These are phyloP conservation scores for Drosophila diplacantha DNA, from an alignment of 2,888 invertebrate species.

Conservation along the genomic window DNA sequence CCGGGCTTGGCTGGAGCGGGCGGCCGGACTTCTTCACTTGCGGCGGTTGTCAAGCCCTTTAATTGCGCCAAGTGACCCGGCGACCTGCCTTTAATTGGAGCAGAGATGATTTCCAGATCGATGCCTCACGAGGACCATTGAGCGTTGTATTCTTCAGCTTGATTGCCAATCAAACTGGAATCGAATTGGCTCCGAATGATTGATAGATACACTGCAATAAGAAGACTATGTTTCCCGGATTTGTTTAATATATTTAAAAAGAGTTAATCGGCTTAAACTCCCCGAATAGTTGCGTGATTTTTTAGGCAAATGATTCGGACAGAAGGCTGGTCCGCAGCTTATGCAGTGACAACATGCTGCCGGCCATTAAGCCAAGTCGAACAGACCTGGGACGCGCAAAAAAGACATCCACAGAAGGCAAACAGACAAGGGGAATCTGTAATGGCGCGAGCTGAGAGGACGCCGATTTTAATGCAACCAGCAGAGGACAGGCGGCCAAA, in stretches of 20 bases:
- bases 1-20: constrained; percentile 6
- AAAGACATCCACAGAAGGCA: constrained; percentile 8
- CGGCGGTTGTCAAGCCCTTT: constrained; percentile 40
- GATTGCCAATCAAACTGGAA: constrained; percentile 27
- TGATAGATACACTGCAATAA: neutral
- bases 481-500: constrained; percentile 50
- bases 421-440: constrained; percentile 30
- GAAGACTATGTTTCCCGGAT: neutral
- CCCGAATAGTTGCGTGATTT: constrained; percentile 37
- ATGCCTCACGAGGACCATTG: constrained; percentile 27
- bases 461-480: constrained; percentile 48
- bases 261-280: constrained; percentile 13
- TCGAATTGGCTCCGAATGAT: neutral
- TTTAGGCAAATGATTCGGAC: constrained; percentile 15
- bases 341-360: constrained; percentile 27
- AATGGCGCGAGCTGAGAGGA: constrained; percentile 32
- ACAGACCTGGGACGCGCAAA: constrained; percentile 3
- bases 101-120: constrained; percentile 53
- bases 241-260: neutral
- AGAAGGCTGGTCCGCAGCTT: constrained; percentile 10
- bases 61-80: constrained; percentile 51
- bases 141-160: constrained; percentile 10
- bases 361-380: constrained; percentile 28
- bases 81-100: constrained; percentile 52
- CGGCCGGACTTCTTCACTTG: constrained; percentile 6